Evolutionary conservation across 2,797 vertebrate species (phyloP).

Genomic region (Galagoides demidoff): DNA sequence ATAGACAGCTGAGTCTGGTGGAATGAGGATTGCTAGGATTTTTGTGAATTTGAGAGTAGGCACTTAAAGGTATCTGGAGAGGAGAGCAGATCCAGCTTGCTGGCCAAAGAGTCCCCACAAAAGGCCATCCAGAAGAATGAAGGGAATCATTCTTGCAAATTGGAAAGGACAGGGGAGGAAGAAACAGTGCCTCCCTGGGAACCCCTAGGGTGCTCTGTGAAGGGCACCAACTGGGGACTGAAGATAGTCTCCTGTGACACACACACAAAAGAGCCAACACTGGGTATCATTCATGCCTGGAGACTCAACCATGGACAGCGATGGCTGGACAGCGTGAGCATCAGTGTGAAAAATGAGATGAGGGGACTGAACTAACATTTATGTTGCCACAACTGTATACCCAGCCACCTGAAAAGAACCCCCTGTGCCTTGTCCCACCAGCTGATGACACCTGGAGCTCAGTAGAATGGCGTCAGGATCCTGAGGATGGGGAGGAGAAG

Average conservation of each 20-base stretch:
- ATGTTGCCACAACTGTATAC: background rate
- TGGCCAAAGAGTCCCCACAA: background rate
- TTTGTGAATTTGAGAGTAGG: background rate
- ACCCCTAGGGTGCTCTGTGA: background rate
- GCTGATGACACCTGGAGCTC: background rate
- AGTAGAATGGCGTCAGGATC: background rate
- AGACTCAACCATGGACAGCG: background rate
- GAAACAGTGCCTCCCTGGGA: background rate
- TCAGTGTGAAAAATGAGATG: background rate
- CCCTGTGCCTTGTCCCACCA: background rate
- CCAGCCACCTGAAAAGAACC: background rate
- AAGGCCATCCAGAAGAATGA: background rate
- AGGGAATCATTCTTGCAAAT: background rate
- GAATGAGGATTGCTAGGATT: background rate
- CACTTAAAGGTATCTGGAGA: background rate
- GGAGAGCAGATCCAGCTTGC: background rate
- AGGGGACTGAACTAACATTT: background rate
- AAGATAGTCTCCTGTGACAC: background rate
- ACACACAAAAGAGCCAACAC: background rate
- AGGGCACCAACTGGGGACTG: background rate
- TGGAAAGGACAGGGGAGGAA: background rate
- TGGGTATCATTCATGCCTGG: background rate
- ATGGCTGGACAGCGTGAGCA: background rate
- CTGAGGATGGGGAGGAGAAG: background rate
- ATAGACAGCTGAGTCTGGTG: background rate